These are phyloP conservation scores for Theodoxus fluviatilis DNA, from an alignment of 2,888 invertebrate species.

Conservation along the genomic window DNA sequence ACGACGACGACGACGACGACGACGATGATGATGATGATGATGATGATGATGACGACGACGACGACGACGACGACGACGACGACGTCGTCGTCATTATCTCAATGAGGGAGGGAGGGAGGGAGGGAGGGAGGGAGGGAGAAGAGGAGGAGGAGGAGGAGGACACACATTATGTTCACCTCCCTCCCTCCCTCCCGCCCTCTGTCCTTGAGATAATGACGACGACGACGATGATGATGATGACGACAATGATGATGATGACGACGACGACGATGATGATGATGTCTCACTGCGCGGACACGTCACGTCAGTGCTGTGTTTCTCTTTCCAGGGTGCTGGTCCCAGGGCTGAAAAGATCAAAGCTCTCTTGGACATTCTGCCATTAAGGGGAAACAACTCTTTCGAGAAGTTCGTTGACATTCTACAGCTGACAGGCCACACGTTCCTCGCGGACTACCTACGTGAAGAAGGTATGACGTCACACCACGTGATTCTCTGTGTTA, in stretches of 20 bases:
- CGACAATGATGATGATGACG: neutral
- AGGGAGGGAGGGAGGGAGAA: neutral
- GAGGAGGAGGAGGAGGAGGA: neutral
- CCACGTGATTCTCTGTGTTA: neutral
- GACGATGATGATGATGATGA: neutral
- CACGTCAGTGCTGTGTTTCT: no score
- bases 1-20: neutral
- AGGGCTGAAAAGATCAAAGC: conserved; percentile 37
- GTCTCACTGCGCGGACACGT: no score
- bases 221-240: neutral
- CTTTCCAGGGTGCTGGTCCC: no score
- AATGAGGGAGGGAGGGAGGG: no score
- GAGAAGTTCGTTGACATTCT: conserved; percentile 52
- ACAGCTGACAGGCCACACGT: conserved; percentile 49
- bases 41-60: neutral
- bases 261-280: neutral
- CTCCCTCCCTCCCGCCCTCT: no score
- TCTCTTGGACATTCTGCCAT: conserved; percentile 48
- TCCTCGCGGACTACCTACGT: conserved; percentile 55
- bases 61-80: neutral
- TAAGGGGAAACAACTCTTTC: conserved; percentile 41
- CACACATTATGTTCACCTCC: no score
- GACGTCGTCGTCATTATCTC: no score
- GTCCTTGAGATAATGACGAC: no score
- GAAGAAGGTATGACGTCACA: conserved; percentile 56